A percentile compares a stretch with the other conserved stretches of the same genome.
phyloP scores from a whole-genome alignment of 2,888 invertebrate species.

The Rosalia funebris region DNA sequence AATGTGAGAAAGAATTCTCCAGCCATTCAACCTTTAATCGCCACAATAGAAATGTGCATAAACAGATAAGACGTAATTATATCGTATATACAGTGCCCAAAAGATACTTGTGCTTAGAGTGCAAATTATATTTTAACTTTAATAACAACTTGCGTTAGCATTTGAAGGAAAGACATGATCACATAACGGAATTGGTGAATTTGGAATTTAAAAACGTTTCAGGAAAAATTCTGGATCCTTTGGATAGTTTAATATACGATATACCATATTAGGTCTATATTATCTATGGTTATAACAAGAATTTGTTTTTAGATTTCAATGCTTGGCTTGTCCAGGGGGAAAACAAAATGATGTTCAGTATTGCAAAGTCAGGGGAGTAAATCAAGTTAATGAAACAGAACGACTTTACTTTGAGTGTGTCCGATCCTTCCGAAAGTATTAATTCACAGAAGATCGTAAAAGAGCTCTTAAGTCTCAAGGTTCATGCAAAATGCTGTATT shows the following conservation, averaged over 20 bases:
- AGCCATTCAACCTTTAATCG: too few relatives aligned
- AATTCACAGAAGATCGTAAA: background rate
- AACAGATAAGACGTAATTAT: background rate
- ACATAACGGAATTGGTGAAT: background rate
- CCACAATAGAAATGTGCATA: too few relatives aligned
- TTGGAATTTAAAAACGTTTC: background rate
- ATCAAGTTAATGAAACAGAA: too few relatives aligned
- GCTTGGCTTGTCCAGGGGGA: too few relatives aligned
- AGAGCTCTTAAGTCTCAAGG: background rate
- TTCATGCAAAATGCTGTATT: background rate
- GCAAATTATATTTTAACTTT: background rate
- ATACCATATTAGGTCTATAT: too few relatives aligned
- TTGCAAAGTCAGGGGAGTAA: background rate
- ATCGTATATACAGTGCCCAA: background rate
- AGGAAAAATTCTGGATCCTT: too few relatives aligned
- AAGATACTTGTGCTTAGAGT: background rate
- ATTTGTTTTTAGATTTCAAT: background rate
- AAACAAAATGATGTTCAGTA: background rate
- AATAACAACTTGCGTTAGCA: background rate
- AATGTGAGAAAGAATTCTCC: too few relatives aligned
- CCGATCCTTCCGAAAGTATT: background rate
- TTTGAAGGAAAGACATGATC: background rate
- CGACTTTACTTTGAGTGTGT: background rate
- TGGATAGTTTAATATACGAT: background rate
- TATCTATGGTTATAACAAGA: background rate